phyloP scores from a whole-genome alignment of 2,113 vertebrate species.

The Ptychochromis oligacanthus region DNA sequence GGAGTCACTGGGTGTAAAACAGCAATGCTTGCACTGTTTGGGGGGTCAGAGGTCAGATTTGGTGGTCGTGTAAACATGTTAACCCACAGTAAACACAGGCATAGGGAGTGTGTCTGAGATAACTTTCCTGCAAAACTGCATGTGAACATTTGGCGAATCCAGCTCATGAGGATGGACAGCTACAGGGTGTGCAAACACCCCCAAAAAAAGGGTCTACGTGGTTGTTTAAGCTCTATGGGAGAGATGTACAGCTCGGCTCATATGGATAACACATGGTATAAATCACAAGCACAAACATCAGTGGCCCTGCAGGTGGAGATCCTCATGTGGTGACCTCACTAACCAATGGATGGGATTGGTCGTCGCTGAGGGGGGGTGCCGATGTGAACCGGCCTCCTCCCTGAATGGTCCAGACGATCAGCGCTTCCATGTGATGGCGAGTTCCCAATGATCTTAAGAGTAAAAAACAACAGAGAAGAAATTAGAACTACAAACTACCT shows the following conservation, averaged over 20 bases:
- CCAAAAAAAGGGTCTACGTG: constrained; percentile 50
- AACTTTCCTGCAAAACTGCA: constrained; percentile 62
- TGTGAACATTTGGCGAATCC: constrained; percentile 61
- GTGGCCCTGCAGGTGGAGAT: constrained; percentile 66
- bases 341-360: constrained; percentile 90
- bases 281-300: constrained; percentile 71
- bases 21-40: constrained; percentile 78
- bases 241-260: constrained; percentile 71
- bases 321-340: constrained; percentile 83
- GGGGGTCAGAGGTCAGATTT: constrained; percentile 41
- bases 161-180: constrained; percentile 64
- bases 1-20: constrained; percentile 79
- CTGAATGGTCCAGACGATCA: constrained; percentile 84
- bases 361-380: constrained; percentile 84
- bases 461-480: constrained; percentile 71
- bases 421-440: constrained; percentile 83
- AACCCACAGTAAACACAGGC: constrained; percentile 53
- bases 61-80: constrained; percentile 45
- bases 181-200: constrained; percentile 52
- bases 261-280: constrained; percentile 68
- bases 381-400: constrained; percentile 84
- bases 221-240: constrained; percentile 65
- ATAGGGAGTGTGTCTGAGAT: constrained; percentile 36
- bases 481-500: constrained; percentile 27
- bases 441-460: constrained; percentile 91